Base-by-base conservation (phyloP, 2,888 invertebrate genomes). In the Drosophila paranaensis region DNA sequence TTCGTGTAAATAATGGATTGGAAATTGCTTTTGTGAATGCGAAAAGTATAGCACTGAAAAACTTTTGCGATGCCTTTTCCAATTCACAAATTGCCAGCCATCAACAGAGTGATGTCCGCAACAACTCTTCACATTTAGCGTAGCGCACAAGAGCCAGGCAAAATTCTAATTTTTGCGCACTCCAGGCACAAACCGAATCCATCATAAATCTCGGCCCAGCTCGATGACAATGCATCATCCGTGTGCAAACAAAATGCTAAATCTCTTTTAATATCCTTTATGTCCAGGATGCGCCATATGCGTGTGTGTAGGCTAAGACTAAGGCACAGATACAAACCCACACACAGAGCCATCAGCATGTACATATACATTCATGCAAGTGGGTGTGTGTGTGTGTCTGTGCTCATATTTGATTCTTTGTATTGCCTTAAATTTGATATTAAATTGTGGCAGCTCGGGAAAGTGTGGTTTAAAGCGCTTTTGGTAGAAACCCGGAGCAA, bases 171-270 rank as follows among this genome's bases (percentile, higher is more conserved):
- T 88, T 88, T 87, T 87, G 88, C 84, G 82, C 80, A 77, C 85
- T 84, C 84, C 87, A 86, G 89, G 88, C 85, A 87, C 82, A 89
- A 87, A 86, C 89, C 87, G 85, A 89, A 87, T 81, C 83, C 88
- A 86, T 89, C 89, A 91, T 90, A 91, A 91, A 91, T 90, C 90
- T 90, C 89, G 90, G 86, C 84, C 90, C 88, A 78, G 83, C 90
- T 90, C 91, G 91, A 91, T 90, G 91, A 90, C 91, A 90, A 91
- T 91, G 90, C 90, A 91, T 91, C 91, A 91, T 91, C 91, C 89
- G 83, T 90, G 75, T 74, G 90, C 87, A 91, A 91, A 91, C 91
- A 91, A 56, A 82, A 81, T 82, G 90, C 89, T 81, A 88, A 90
- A 90, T 89, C 90, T 90, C 88, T 89, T 91, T 87, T 91, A 88